phyloP scores from a whole-genome alignment of 2,797 vertebrate genomes.

The Huso huso region DNA sequence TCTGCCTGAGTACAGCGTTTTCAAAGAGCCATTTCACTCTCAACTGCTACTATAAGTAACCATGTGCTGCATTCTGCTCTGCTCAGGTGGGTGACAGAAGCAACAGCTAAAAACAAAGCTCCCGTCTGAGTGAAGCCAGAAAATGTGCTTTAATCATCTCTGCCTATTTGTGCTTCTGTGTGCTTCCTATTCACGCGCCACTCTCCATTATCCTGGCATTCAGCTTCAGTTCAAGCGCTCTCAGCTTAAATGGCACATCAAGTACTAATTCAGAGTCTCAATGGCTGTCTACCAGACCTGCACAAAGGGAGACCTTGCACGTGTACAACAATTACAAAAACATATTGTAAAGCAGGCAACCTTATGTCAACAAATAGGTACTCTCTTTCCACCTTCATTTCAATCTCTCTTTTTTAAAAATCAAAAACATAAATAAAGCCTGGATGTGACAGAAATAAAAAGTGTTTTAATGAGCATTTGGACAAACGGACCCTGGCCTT shows the following conservation, averaged over 20 bases:
- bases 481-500: constrained; percentile 2
- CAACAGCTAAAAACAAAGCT: constrained; percentile 5
- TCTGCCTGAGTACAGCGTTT: no score
- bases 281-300: constrained; percentile 28
- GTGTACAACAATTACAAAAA: constrained; percentile 26
- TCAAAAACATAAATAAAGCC: constrained; percentile 2
- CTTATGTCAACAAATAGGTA: constrained; percentile 26
- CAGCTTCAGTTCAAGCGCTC: constrained; percentile 34
- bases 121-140: constrained; percentile 3
- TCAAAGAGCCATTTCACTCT: no score
- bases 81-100: neutral
- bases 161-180: constrained; percentile 26
- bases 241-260: constrained; percentile 38
- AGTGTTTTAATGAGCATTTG: constrained; percentile 9
- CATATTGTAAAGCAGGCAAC: constrained; percentile 22
- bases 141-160: constrained; percentile 22
- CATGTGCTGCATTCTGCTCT: neutral
- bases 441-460: constrained; percentile 7
- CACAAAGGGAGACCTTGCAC: constrained; percentile 4
- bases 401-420: neutral
- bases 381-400: neutral
- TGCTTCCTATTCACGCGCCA: constrained; percentile 16
- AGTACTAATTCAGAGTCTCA: constrained; percentile 37
- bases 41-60: no score
- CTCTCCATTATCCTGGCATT: constrained; percentile 27